Evolutionary conservation across 2,888 invertebrate genomes (phyloP), one percentile per base, ranked within the genome.

Genomic region (Aproaerema taeniolella): DNA sequence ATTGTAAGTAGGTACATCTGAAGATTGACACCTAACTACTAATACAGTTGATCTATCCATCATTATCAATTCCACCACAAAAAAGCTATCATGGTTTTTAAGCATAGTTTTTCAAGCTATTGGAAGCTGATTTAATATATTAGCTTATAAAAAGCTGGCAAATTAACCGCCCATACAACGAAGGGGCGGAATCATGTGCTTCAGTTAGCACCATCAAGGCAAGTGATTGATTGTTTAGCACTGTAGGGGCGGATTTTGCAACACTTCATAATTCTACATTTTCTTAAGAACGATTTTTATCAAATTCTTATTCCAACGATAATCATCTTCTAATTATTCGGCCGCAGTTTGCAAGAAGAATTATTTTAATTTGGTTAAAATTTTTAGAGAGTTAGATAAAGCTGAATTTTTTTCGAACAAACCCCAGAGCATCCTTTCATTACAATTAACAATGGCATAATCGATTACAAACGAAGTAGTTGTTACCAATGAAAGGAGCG

Each of bases 151-250:
- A 35, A 35, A 28, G 14, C 2, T 8, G 4, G 15, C 5, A 11
- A 35, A 28, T 28, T 35, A 26, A 28, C 35, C 32, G 43, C 37
- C 37, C 37, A 37, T 39, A 43, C 43, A 37, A 10, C 15, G 13
- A 37, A 42, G 17, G 41, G 39, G 41, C 45, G 45, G 41, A 29
- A 13, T 33, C 13, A 4, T 25, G 12, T 14, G 9, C 31, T 24
- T 31, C 34, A 42, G 29, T 44, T 44, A 44, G 26, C 41, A 45
- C 39, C 33, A 35, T 38, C n/a, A n/a, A 9, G 24, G 6, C 17
- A 6, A 10, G 31, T 43, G 39, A 43, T 43, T 39, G 43, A 43
- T 44, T 39, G 39, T 45, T 42, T 24, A 42, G 41, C 39, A 42
- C 42, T 45, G 15, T 15, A 31, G 38, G 15, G 35, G 35, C 35